These are phyloP conservation scores for Callorhinus ursinus DNA, from an alignment of 2,113 vertebrate genomes.

Conservation along the genomic window DNA sequence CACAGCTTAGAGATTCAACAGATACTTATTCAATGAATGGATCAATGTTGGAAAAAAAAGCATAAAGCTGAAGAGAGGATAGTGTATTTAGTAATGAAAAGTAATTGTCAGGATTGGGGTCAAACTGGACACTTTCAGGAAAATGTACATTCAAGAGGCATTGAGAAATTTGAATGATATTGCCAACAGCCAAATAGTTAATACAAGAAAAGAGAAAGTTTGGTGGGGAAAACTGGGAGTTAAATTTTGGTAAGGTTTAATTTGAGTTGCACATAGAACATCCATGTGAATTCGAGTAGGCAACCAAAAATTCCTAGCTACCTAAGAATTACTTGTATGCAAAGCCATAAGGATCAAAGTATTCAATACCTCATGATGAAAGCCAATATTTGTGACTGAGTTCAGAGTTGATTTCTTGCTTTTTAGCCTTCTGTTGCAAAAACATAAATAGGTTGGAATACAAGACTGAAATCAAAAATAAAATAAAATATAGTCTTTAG, in stretches of 20 bases:
- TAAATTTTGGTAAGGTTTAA: constrained; percentile 6
- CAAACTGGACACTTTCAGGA: background rate
- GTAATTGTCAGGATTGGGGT: background rate
- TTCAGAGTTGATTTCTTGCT: background rate
- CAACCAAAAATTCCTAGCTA: background rate
- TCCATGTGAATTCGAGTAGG: background rate
- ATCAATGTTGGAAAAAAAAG: background rate
- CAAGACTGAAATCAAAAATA: background rate
- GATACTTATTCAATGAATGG: background rate
- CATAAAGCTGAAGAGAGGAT: background rate
- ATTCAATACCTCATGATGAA: background rate
- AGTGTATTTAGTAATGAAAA: background rate
- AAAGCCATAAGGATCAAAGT: background rate
- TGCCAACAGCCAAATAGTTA: background rate
- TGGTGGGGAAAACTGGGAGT: background rate
- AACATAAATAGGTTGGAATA: background rate
- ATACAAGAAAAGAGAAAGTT: background rate
- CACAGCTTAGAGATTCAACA: background rate
- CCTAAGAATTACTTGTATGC: background rate
- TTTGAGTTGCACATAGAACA: background rate
- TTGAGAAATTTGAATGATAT: background rate
- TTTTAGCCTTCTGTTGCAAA: background rate
- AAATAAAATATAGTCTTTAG: constrained; percentile 5
- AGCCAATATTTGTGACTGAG: background rate
- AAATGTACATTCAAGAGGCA: background rate